A percentile compares a stretch with the other conserved stretches of the same genome.
These are phyloP conservation scores for Homarus americanus DNA, from an alignment of 1,140 invertebrate species.

Conservation along the genomic window DNA sequence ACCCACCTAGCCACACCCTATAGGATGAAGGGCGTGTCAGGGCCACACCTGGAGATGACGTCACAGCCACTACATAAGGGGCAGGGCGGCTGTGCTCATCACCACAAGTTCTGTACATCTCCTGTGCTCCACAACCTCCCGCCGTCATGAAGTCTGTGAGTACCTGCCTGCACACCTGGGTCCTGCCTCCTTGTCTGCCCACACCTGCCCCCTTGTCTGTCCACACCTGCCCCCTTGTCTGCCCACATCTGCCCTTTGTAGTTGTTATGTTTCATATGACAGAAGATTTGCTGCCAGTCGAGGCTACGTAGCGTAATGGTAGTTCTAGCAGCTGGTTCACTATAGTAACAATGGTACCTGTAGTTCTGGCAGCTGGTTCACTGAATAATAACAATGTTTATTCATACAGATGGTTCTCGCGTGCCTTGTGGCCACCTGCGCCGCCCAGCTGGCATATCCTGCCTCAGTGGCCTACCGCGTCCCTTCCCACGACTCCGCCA, in stretches of 20 bases:
- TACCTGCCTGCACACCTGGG: neutral
- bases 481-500: constrained; percentile 80
- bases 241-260: neutral
- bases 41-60: constrained; percentile 33
- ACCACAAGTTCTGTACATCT: constrained; percentile 48
- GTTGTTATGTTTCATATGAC: neutral
- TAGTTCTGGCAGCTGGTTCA: too few species aligned
- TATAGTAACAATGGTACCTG: too few species aligned
- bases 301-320: too few species aligned
- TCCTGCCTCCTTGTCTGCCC: neutral
- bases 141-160: constrained; percentile 64
- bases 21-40: constrained; percentile 18
- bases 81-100: neutral
- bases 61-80: constrained; percentile 36
- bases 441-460: constrained; percentile 72
- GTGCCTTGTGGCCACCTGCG: constrained; percentile 74
- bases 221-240: neutral
- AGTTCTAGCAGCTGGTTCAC: too few species aligned
- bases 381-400: too few species aligned
- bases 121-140: constrained; percentile 17
- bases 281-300: constrained; percentile 10
- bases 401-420: constrained; percentile 45
- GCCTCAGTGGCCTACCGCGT: constrained; percentile 78
- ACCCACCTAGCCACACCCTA: neutral
- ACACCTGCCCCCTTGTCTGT: too few species aligned